A percentile compares a stretch with the other conserved stretches of the same genome.
Evolutionary conservation across 2,888 invertebrate genomes (phyloP).

Genomic region (Didymodactylos carnosus): DNA sequence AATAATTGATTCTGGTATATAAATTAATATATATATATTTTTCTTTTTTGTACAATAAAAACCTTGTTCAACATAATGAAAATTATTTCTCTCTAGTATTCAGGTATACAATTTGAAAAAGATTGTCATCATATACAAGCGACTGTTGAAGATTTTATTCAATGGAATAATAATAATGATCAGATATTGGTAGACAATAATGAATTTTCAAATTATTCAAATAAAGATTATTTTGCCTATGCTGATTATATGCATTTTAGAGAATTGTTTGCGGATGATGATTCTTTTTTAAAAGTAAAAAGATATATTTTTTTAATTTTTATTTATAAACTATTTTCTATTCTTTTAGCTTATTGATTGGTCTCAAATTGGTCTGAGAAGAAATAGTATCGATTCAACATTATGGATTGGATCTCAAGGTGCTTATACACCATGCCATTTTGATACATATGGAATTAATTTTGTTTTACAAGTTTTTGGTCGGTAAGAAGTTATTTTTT

Average conservation of each 20-base stretch:
- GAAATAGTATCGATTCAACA: conserved; percentile 49
- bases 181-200: conserved; percentile 14
- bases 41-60: no score
- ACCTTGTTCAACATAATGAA: no score
- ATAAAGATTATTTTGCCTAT: conserved; percentile 48
- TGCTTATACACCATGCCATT: conserved; percentile 78
- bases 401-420: conserved; percentile 55
- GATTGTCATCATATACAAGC: conserved; percentile 43
- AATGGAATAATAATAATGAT: conserved; percentile 22
- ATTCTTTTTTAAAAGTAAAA: conserved; percentile 43
- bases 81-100: neutral
- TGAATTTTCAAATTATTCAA: conserved; percentile 21
- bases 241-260: conserved; percentile 64
- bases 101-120: conserved; percentile 51
- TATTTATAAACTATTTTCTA: neutral
- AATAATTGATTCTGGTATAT: no score
- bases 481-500: conserved; percentile 40
- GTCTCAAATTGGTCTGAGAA: conserved; percentile 45
- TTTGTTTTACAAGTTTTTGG: conserved; percentile 70
- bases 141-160: conserved; percentile 47
- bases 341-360: conserved; percentile 26
- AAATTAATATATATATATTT: no score
- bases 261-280: conserved; percentile 45
- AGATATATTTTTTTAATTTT: neutral
- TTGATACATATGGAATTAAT: conserved; percentile 80